Percentiles rank a stretch among this genome's conserved stretches.
Evolutionary conservation across 2,888 invertebrate species (phyloP).

Genomic region (Ennomos fuscantarius): DNA sequence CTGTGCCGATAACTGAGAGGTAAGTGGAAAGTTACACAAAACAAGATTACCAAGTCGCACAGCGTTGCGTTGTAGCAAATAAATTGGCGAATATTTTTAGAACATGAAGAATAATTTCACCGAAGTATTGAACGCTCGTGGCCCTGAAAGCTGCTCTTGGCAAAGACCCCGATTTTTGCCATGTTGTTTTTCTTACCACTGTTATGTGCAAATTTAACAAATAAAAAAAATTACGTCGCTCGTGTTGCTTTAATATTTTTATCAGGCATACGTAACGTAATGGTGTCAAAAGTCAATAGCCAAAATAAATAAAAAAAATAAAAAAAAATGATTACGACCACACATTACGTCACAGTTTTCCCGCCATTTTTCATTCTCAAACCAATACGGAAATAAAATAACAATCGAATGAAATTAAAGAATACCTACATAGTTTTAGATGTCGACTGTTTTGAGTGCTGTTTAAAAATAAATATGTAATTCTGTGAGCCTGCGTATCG

Average conservation of each 20-base stretch:
- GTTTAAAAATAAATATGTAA: too few species aligned
- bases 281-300: too few species aligned
- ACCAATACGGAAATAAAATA: too few species aligned
- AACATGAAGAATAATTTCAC: slow-evolving; percentile 80
- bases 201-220: slow-evolving; percentile 47
- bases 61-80: slow-evolving; percentile 49
- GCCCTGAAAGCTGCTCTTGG: slow-evolving; percentile 81
- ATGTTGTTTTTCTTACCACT: slow-evolving; percentile 67
- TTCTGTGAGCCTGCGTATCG: too few species aligned
- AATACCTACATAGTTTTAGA: too few species aligned
- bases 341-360: slow-evolving; percentile 34
- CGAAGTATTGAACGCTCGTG: slow-evolving; percentile 64
- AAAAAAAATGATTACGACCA: too few species aligned
- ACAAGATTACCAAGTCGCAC: slow-evolving; percentile 29
- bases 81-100: slow-evolving; percentile 76
- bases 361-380: slow-evolving; percentile 39
- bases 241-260: background rate
- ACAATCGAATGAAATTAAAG: slow-evolving; percentile 1
- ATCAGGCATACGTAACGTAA: background rate
- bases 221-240: slow-evolving; percentile 13
- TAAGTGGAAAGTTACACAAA: slow-evolving; percentile 59
- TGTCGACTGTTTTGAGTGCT: too few species aligned
- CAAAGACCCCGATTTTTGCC: slow-evolving; percentile 72
- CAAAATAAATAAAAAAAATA: too few species aligned
- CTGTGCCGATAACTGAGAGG: slow-evolving; percentile 85